Conservation (phyloP, 2,113 vertebrate genomes). For the Lophotis ruficrista region DNA sequence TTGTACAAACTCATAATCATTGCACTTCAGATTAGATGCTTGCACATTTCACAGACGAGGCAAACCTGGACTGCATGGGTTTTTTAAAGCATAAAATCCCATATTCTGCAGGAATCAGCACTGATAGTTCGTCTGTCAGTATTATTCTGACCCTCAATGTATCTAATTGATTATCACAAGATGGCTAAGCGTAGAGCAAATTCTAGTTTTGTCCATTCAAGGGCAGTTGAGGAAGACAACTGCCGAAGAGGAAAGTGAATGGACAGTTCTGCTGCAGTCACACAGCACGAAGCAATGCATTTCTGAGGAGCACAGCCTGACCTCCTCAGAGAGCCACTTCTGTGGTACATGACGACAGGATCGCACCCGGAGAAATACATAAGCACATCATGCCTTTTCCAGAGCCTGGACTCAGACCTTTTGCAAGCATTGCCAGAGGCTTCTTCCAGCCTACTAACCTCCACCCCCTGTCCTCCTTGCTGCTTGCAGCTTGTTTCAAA, state of each 20-base stretch:
- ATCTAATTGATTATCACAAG: not conserved
- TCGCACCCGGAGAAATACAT: not conserved
- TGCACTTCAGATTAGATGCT: not conserved
- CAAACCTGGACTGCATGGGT: not conserved
- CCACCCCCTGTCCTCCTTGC: not conserved
- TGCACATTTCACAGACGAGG: not conserved
- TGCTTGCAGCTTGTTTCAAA: slow-evolving; percentile 40
- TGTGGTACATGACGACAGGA: fast-evolving
- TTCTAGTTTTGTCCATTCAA: not conserved
- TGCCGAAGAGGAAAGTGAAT: not conserved
- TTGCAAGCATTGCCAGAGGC: not conserved
- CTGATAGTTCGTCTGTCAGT: not conserved
- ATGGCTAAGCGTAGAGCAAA: not conserved
- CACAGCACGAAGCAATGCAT: fast-evolving
- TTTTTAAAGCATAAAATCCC: not conserved
- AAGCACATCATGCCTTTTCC: not conserved
- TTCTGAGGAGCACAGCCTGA: not conserved
- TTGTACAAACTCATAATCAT: fast-evolving
- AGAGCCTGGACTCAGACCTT: not conserved
- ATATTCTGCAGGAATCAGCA: not conserved
- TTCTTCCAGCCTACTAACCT: not conserved
- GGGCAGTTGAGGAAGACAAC: not conserved
- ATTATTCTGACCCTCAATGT: not conserved
- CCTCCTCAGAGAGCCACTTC: not conserved
- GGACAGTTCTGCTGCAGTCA: not conserved